Evolutionary conservation across 1,140 invertebrate genomes (phyloP).

Genomic region (Sogatella furcifera): DNA sequence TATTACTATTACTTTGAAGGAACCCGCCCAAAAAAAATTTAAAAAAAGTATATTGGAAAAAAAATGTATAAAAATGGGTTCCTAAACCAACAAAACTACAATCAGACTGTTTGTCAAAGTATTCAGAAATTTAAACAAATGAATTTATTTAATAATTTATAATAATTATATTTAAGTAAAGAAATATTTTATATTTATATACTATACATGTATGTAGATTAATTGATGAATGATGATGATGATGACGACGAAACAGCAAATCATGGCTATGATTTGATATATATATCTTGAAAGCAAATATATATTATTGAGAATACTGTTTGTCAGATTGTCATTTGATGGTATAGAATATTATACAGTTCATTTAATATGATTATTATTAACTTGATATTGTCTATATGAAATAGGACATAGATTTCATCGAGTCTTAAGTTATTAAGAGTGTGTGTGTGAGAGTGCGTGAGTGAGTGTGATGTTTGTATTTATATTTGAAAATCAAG

Average conservation of each 20-base stretch:
- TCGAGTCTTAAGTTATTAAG: no score
- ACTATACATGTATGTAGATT: neutral
- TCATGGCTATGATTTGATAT: neutral
- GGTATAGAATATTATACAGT: neutral
- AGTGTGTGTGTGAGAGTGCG: no score
- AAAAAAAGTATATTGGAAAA: neutral
- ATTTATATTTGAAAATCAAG: no score
- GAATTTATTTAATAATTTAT: conserved; percentile 12
- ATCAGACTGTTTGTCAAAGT: conserved; percentile 22
- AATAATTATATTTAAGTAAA: conserved; percentile 5
- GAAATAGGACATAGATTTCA: no score
- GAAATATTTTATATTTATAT: conserved; percentile 1
- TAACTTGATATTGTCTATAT: no score
- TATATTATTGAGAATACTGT: neutral
- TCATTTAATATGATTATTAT: neutral
- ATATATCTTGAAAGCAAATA: neutral
- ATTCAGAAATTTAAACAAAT: conserved; percentile 15
- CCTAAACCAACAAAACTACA: conserved; percentile 8
- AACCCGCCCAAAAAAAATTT: neutral
- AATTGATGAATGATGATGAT: neutral
- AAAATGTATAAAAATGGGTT: conserved; percentile 6
- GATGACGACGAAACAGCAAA: neutral
- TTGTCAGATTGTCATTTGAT: neutral
- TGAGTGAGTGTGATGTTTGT: no score
- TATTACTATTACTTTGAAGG: neutral